Percentiles rank a stretch among this genome's conserved stretches.
phyloP scores from a whole-genome alignment of 2,113 vertebrate species.

The Perca schrenkii region DNA sequence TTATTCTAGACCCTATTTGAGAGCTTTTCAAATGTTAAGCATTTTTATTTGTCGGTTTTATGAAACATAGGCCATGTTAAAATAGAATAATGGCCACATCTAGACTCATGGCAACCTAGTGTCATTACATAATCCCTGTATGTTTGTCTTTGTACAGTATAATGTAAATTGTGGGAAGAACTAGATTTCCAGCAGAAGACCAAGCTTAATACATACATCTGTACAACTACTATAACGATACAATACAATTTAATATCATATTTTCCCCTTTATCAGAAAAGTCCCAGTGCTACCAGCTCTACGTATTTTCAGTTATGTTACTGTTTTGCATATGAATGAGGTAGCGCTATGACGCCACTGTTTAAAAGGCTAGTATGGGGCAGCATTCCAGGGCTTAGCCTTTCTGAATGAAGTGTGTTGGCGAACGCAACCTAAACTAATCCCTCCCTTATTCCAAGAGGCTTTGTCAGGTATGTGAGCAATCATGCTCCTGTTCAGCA shows the following conservation, averaged over 20 bases:
- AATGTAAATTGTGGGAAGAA: neutral
- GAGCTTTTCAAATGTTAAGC: neutral
- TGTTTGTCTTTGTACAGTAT: neutral
- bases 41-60: neutral
- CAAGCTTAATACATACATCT: neutral
- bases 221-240: neutral
- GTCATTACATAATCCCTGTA: neutral
- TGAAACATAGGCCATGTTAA: neutral
- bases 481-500: slow-evolving; percentile 69
- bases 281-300: neutral
- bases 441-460: slow-evolving; percentile 76
- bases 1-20: neutral
- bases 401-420: slow-evolving; percentile 72
- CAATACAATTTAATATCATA: neutral
- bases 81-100: neutral
- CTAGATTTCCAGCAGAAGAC: neutral
- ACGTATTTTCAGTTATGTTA: slow-evolving; percentile 19
- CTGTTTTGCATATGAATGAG: slow-evolving; percentile 46
- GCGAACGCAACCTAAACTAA: slow-evolving; percentile 70
- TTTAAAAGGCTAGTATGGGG: slow-evolving; percentile 55
- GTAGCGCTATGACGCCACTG: slow-evolving; percentile 38
- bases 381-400: slow-evolving; percentile 76
- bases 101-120: neutral
- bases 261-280: neutral
- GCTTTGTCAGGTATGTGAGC: slow-evolving; percentile 80